Base-by-base conservation (phyloP, 2,888 invertebrate genomes). In the Drosophila sordidula region DNA sequence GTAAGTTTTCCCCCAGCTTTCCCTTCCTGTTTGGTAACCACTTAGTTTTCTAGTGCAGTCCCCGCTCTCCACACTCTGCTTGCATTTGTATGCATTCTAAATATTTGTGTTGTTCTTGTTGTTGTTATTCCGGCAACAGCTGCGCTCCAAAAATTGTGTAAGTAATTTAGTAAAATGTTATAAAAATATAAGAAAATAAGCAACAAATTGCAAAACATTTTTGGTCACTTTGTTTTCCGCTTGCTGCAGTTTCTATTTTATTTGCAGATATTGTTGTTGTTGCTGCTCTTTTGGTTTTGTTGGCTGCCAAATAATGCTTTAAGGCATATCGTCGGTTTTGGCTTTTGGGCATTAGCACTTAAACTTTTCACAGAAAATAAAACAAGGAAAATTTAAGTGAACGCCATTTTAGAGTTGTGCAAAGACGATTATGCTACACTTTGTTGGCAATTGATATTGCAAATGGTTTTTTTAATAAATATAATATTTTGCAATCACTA, bases 141-240 rank as follows among this genome's bases (percentile, higher is more conserved):
- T 83, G 82, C 54, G 52, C 56, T 65, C 49, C 58, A 56, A 70
- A 78, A 78, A 81, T 71, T 79, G 73, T 82, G 65, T 76, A 74
- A 79, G 86, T 88, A 85, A 83, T 83, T 88, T 87, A 73, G 70
- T 78, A 82, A 71, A 86, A 88, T 82, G 70, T 82, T 87, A 75
- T 58, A 54, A 67, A 75, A 67, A 78, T 59, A 52, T 41, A 69
- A 42, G 68, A 82, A 73, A 64, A 71, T 64, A 63, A 70, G 67
- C 80, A 72, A 78, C 76, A 85, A 87, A 73, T 78, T 73, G 75
- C 44, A 70, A 56, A 79, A 83, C 82, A 71, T 71, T 87, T 84
- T 81, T 66, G 70, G 69, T 72, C 70, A 70, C 58, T 81, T 86
- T 79, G 73, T 55, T 64, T 73, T 42, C 32, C 29, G 52, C 39